These are phyloP conservation scores for Holacanthella duospinosa DNA, from an alignment of 2,888 invertebrate genomes.

Conservation along the genomic window DNA sequence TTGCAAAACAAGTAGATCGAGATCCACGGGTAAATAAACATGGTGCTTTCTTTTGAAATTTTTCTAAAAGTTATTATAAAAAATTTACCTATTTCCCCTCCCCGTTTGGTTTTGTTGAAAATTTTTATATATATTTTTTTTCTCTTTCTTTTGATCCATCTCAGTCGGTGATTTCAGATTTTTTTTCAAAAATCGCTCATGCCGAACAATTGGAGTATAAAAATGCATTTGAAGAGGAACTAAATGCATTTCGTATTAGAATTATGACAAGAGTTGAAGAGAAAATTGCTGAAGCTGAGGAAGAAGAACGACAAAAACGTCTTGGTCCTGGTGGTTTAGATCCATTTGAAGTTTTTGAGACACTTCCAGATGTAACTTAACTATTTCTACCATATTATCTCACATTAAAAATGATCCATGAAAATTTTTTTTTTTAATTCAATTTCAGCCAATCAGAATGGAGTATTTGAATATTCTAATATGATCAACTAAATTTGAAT, in stretches of 20 bases:
- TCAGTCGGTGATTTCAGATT: slow-evolving; percentile 28
- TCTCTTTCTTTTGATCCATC: neutral
- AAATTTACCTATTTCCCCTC: neutral
- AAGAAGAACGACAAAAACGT: slow-evolving; percentile 72
- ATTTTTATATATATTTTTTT: neutral
- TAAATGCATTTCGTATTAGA: slow-evolving; percentile 75
- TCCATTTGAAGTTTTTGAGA: slow-evolving; percentile 91
- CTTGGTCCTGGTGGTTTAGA: slow-evolving; percentile 97
- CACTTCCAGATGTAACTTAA: slow-evolving; percentile 68
- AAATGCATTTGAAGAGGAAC: slow-evolving; percentile 85
- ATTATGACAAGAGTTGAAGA: slow-evolving; percentile 72
- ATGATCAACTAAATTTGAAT: too few relatives aligned
- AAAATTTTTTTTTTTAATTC: neutral
- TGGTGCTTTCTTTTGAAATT: slow-evolving; percentile 64
- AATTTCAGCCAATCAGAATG: too few relatives aligned
- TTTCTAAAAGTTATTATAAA: slow-evolving; percentile 47
- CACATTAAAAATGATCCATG: neutral
- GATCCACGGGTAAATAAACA: slow-evolving; percentile 85
- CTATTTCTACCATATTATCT: neutral
- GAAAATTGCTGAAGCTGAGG: slow-evolving; percentile 75
- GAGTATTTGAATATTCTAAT: too few relatives aligned
- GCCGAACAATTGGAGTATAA: slow-evolving; percentile 86
- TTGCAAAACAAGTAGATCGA: slow-evolving; percentile 82
- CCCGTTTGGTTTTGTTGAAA: neutral
- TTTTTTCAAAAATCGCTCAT: slow-evolving; percentile 49